Evolutionary conservation across 2,113 vertebrate genomes (phyloP).

Genomic region (Saccopteryx leptura): DNA sequence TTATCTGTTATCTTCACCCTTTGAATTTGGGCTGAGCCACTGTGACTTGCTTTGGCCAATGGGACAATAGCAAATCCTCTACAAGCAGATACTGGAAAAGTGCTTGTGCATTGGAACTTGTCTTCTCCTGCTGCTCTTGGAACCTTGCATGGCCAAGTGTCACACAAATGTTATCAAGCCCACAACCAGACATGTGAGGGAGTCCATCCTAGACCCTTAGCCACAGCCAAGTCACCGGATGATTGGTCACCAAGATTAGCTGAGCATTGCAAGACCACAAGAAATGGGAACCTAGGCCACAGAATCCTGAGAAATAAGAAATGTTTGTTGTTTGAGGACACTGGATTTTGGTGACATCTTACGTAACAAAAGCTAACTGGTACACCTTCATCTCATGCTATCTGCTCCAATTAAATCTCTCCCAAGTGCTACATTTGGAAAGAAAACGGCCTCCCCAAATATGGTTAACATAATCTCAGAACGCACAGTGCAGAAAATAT

Average conservation of each 20-base stretch:
- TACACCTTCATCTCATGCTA: background rate
- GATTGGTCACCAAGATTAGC: background rate
- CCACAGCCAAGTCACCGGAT: background rate
- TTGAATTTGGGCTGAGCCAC: background rate
- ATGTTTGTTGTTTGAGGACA: background rate
- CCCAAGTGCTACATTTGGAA: background rate
- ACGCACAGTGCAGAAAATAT: background rate
- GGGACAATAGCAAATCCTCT: background rate
- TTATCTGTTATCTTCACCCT: background rate
- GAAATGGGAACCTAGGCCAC: background rate
- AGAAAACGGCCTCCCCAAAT: background rate
- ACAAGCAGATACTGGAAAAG: slow-evolving; percentile 12
- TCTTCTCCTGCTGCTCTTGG: background rate
- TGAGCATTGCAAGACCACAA: background rate
- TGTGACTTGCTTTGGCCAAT: background rate
- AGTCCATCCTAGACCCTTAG: background rate
- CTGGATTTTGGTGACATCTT: background rate
- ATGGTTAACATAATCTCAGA: background rate
- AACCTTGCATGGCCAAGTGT: background rate
- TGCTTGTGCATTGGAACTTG: background rate
- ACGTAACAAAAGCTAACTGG: background rate
- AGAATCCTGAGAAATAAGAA: slow-evolving; percentile 15
- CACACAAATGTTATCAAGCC: background rate
- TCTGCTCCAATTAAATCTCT: background rate
- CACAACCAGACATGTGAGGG: background rate